phyloP scores from a whole-genome alignment of 1,140 invertebrate species.

The Drosophila albomicans region DNA sequence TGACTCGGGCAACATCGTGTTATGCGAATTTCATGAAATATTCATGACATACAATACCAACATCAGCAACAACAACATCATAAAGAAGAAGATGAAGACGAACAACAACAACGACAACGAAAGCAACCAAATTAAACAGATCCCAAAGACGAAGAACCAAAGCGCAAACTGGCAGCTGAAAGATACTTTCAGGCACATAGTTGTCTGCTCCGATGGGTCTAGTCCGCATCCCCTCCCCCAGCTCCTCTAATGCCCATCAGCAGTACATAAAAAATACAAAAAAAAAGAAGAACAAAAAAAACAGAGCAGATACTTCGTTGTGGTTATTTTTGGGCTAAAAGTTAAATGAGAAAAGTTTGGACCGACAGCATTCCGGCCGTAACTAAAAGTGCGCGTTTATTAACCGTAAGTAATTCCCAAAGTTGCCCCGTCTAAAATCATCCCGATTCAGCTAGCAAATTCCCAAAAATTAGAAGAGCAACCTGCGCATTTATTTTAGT shows the following conservation, averaged over 20 bases:
- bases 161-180: constrained; percentile 24
- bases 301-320: constrained; percentile 24
- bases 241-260: constrained; percentile 53
- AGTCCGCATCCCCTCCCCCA: neutral
- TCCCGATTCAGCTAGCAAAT: neutral
- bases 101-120: constrained; percentile 26
- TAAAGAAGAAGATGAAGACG: neutral
- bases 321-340: constrained; percentile 55
- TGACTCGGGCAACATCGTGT: constrained; percentile 6
- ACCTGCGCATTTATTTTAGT: neutral
- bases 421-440: neutral
- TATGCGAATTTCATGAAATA: constrained; percentile 62
- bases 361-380: constrained; percentile 31
- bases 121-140: constrained; percentile 54
- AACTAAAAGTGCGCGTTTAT: constrained; percentile 72
- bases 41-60: constrained; percentile 50
- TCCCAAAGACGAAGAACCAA: constrained; percentile 30
- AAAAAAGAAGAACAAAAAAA: constrained; percentile 25
- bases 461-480: neutral
- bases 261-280: constrained; percentile 69
- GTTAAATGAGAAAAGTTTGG: constrained; percentile 76
- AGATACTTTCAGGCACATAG: constrained; percentile 45
- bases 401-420: constrained; percentile 65
- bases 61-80: constrained; percentile 25
- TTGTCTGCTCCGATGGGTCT: constrained; percentile 16